phyloP scores from a whole-genome alignment of 2,797 vertebrate genomes.

The Telmatherina bonti region DNA sequence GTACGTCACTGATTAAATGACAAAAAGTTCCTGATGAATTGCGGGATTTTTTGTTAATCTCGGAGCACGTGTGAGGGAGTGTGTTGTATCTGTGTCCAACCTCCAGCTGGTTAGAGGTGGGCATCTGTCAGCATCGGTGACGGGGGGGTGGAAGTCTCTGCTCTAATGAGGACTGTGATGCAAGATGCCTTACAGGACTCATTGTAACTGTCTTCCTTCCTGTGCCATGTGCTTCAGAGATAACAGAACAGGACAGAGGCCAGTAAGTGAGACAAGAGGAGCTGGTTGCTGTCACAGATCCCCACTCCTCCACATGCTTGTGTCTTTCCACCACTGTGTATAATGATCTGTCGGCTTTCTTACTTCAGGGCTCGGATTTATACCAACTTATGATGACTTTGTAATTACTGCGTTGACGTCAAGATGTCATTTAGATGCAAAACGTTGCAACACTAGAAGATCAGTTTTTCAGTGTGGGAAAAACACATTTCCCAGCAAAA shows the following conservation, averaged over 20 bases:
- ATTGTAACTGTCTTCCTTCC: slow-evolving; percentile 14
- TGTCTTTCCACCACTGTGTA: neutral
- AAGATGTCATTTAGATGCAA: too few relatives aligned
- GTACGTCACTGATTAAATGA: slow-evolving; percentile 5
- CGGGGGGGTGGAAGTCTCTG: slow-evolving; percentile 7
- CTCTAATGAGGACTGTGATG: slow-evolving; percentile 48
- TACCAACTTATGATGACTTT: neutral
- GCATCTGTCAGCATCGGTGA: slow-evolving; percentile 19
- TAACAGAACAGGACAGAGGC: neutral
- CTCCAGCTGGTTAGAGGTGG: slow-evolving; percentile 38
- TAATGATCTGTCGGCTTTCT: neutral
- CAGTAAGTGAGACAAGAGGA: neutral
- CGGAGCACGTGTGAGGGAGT: slow-evolving; percentile 3
- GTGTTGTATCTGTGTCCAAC: slow-evolving; percentile 30
- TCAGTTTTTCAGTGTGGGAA: too few relatives aligned
- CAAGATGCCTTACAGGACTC: slow-evolving; percentile 29
- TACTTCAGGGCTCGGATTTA: neutral
- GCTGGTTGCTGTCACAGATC: neutral
- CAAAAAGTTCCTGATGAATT: slow-evolving; percentile 29
- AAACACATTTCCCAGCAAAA: too few relatives aligned
- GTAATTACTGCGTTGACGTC: neutral
- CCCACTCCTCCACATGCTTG: neutral
- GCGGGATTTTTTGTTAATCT: slow-evolving; percentile 15
- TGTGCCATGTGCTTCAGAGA: slow-evolving; percentile 8
- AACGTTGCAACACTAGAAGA: too few relatives aligned